Conservation (phyloP, 1,140 invertebrate species). For the Magallana gigas region DNA sequence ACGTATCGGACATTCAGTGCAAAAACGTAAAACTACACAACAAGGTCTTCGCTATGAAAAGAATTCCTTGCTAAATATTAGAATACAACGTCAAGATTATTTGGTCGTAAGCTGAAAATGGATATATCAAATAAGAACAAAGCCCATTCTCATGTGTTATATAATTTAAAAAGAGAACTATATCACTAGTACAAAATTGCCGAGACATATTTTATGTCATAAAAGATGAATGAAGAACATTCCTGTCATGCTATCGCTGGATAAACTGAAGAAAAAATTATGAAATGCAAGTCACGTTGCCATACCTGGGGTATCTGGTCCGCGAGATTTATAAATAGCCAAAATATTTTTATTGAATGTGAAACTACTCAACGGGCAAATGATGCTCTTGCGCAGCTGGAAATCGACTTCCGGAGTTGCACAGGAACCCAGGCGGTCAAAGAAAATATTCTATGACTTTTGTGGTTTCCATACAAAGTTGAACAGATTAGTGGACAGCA, state of each 20-base stretch:
- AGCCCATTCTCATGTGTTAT: not conserved
- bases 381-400: slow-evolving; percentile 47
- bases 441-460: slow-evolving; percentile 48
- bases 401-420: slow-evolving; percentile 52
- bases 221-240: slow-evolving; percentile 11
- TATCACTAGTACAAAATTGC: not conserved
- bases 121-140: slow-evolving; percentile 24
- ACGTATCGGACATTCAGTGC: slow-evolving; percentile 36
- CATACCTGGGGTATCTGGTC: too few relatives aligned
- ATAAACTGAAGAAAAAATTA: too few relatives aligned
- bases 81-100: not conserved
- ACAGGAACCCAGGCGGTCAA: slow-evolving; percentile 39
- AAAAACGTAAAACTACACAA: slow-evolving; percentile 26
- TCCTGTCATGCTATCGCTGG: not conserved
- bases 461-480: slow-evolving; percentile 37
- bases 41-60: slow-evolving; percentile 3
- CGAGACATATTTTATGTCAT: not conserved
- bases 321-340: not conserved
- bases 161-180: not conserved
- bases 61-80: not conserved
- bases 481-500: slow-evolving; percentile 34
- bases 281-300: slow-evolving; percentile 10
- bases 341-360: slow-evolving; percentile 34
- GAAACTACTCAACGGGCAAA: slow-evolving; percentile 44
- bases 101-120: slow-evolving; percentile 9